phyloP scores from a whole-genome alignment of 53 echinoderm and acorn worm species.

The Antedon mediterranea region DNA sequence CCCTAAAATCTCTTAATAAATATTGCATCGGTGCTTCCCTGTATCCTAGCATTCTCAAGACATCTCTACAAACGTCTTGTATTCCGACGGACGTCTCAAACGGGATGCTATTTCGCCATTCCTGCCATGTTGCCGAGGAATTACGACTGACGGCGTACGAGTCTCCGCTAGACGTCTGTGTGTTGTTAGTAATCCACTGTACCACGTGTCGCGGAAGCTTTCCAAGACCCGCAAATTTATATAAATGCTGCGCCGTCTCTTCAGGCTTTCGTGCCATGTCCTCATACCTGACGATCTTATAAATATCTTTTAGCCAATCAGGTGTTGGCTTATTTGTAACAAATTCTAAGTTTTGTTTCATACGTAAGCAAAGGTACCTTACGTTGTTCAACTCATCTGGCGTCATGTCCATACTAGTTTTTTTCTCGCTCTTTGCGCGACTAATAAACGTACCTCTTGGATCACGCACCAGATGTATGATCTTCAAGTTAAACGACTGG shows the following conservation, averaged over 20 bases:
- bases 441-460: constrained; percentile 62
- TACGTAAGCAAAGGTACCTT: constrained; percentile 55
- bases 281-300: constrained; percentile 70
- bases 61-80: constrained; percentile 40
- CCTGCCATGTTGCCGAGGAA: constrained; percentile 57
- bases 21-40: constrained; percentile 16
- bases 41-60: constrained; percentile 45
- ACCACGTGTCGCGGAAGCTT: constrained; percentile 41
- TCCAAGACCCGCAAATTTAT: constrained; percentile 70
- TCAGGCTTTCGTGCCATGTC: constrained; percentile 64
- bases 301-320: constrained; percentile 45
- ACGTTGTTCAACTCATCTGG: constrained; percentile 30
- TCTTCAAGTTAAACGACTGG: constrained; percentile 57
- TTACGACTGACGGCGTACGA: constrained; percentile 59
- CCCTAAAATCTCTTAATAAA: constrained; percentile 20
- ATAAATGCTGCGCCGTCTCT: constrained; percentile 37
- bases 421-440: constrained; percentile 22
- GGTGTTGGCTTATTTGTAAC: constrained; percentile 13
- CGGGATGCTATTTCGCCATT: constrained; percentile 47
- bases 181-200: constrained; percentile 59
- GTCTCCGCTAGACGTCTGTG: constrained; percentile 3
- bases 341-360: constrained; percentile 44
- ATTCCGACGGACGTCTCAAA: constrained; percentile 44
- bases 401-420: constrained; percentile 25
- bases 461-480: constrained; percentile 84